Conservation (phyloP, 1,140 invertebrate species). For the Solenopsis invicta region DNA sequence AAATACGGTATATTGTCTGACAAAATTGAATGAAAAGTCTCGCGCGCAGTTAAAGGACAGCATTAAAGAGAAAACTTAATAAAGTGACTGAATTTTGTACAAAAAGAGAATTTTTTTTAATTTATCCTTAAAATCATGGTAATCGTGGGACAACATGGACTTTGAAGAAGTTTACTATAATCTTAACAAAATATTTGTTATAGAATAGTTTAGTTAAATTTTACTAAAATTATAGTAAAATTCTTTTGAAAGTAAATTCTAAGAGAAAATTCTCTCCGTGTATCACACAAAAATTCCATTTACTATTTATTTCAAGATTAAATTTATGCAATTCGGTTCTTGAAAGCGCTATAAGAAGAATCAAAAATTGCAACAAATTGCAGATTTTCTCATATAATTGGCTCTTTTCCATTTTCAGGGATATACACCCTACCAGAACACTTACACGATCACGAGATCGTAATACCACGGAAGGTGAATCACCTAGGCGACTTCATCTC, state of each 20-base stretch:
- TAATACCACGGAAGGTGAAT: conserved; percentile 88
- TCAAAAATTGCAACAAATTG: background rate
- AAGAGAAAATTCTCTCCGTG: too few relatives aligned
- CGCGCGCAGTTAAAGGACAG: background rate
- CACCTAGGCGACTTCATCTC: conserved; percentile 87
- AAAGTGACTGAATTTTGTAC: background rate
- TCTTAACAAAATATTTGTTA: too few relatives aligned
- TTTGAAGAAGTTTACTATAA: too few relatives aligned
- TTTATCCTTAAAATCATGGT: too few relatives aligned
- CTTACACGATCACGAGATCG: conserved; percentile 86
- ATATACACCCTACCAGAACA: conserved; percentile 83
- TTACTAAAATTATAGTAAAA: too few relatives aligned
- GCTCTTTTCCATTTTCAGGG: conserved; percentile 80
- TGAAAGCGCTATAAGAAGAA: background rate
- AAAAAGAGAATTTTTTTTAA: too few relatives aligned
- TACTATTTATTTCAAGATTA: background rate
- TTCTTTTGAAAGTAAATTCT: too few relatives aligned
- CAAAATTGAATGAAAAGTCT: background rate
- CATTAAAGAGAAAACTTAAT: background rate
- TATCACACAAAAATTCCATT: background rate
- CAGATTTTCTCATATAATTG: background rate
- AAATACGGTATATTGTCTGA: conserved; percentile 28
- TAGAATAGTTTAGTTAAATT: too few relatives aligned
- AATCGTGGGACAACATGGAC: too few relatives aligned
- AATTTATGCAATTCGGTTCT: background rate